These are phyloP conservation scores for Drosophila subsilvestris DNA, from an alignment of 2,888 invertebrate genomes.

Conservation along the genomic window DNA sequence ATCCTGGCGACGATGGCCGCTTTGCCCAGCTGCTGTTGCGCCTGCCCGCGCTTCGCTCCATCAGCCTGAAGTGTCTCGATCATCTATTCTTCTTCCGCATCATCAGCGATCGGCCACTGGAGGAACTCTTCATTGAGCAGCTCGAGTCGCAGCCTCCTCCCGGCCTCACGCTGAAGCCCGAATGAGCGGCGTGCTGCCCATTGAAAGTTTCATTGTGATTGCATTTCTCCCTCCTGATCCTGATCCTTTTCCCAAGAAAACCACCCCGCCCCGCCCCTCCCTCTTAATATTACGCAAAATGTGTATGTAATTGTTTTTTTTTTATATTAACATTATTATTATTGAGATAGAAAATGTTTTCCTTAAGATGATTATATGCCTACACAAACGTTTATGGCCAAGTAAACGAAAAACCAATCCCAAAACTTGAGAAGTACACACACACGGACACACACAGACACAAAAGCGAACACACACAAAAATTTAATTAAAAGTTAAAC, in stretches of 20 bases:
- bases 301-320: constrained; percentile 60
- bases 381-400: constrained; percentile 59
- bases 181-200: constrained; percentile 22
- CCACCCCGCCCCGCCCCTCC: not conserved
- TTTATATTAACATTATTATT: constrained; percentile 52
- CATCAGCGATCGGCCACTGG: constrained; percentile 93
- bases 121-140: constrained; percentile 93
- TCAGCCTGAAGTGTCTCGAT: constrained; percentile 96
- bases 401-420: constrained; percentile 60
- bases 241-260: not conserved
- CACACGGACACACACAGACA: constrained; percentile 4
- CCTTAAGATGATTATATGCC: constrained; percentile 53
- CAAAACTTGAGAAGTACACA: constrained; percentile 31
- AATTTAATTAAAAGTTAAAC: constrained; percentile 27
- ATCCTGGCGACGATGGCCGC: constrained; percentile 95
- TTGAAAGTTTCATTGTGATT: constrained; percentile 75
- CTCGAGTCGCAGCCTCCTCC: constrained; percentile 87
- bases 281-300: constrained; percentile 55
- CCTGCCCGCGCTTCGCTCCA: constrained; percentile 94
- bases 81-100: constrained; percentile 97
- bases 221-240: constrained; percentile 65
- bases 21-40: constrained; percentile 97
- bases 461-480: constrained; percentile 27
- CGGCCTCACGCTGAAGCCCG: constrained; percentile 54
- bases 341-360: constrained; percentile 70